Conservation (phyloP, 2,113 vertebrate genomes). For the Hemichromis elongatus region DNA sequence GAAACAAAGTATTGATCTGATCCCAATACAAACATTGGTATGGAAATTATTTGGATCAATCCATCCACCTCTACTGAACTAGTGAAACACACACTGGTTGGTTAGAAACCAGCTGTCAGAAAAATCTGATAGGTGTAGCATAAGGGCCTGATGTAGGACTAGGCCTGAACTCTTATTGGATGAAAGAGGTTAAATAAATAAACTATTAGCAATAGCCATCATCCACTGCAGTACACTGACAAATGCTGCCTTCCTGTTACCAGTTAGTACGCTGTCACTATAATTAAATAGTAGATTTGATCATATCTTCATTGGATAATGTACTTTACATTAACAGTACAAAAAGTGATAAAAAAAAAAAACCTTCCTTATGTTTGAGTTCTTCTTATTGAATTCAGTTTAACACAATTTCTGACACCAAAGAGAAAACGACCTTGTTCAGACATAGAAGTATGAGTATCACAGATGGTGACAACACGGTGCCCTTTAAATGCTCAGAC, state of each 20-base stretch:
- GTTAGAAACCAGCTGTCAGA: not conserved
- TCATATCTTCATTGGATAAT: not conserved
- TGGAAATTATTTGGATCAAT: not conserved
- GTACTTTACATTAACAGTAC: not conserved
- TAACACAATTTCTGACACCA: no score
- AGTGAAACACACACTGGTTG: not conserved
- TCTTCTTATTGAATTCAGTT: no score
- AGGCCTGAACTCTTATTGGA: not conserved
- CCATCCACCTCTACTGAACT: not conserved
- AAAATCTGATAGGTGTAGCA: not conserved
- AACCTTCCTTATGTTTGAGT: rapidly evolving
- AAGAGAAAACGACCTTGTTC: not conserved
- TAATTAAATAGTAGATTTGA: not conserved
- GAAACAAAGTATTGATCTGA: not conserved
- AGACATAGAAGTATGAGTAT: not conserved
- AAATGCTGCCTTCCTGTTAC: not conserved
- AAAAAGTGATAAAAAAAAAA: not conserved
- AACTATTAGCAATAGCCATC: not conserved
- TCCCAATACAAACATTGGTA: not conserved
- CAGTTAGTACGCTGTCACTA: rapidly evolving
- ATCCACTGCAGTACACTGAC: not conserved
- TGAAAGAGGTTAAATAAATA: not conserved
- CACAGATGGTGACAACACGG: not conserved
- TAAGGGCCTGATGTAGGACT: not conserved
- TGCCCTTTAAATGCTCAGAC: not conserved